These are phyloP conservation scores for Lithobates sylvaticus DNA, from an alignment of 2,797 vertebrate species.

Conservation along the genomic window DNA sequence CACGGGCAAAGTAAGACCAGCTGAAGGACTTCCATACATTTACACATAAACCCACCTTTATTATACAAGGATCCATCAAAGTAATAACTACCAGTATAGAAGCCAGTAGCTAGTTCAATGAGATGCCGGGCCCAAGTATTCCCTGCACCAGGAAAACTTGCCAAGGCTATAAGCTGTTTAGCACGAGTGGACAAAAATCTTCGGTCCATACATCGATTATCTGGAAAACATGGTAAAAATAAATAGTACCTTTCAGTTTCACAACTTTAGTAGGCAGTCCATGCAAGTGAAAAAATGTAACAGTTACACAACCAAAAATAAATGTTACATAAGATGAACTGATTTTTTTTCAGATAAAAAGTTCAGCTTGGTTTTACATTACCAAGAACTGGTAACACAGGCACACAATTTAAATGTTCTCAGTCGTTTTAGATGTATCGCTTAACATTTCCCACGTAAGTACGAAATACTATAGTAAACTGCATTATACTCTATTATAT, in stretches of 20 bases:
- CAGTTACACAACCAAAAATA: not conserved
- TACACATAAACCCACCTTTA: slow-evolving; percentile 64
- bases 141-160: slow-evolving; percentile 94
- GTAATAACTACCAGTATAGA: slow-evolving; percentile 97
- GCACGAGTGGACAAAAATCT: slow-evolving; percentile 87
- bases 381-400: too few species aligned
- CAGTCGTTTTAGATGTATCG: too few species aligned
- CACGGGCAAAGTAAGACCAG: not conserved
- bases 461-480: too few species aligned
- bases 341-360: too few species aligned
- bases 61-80: slow-evolving; percentile 98
- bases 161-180: slow-evolving; percentile 89
- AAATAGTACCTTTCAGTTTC: not conserved
- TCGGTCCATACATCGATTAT: slow-evolving; percentile 97
- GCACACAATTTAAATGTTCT: too few species aligned
- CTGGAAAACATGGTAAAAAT: slow-evolving; percentile 69
- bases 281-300: too few species aligned
- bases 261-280: not conserved
- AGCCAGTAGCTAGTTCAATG: slow-evolving; percentile 94
- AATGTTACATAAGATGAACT: not conserved
- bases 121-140: slow-evolving; percentile 98
- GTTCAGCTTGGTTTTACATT: too few species aligned
- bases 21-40: not conserved
- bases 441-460: too few species aligned
- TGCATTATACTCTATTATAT: too few species aligned